phyloP scores from a whole-genome alignment of 2,797 vertebrate genomes.

The Cynopterus sphinx region DNA sequence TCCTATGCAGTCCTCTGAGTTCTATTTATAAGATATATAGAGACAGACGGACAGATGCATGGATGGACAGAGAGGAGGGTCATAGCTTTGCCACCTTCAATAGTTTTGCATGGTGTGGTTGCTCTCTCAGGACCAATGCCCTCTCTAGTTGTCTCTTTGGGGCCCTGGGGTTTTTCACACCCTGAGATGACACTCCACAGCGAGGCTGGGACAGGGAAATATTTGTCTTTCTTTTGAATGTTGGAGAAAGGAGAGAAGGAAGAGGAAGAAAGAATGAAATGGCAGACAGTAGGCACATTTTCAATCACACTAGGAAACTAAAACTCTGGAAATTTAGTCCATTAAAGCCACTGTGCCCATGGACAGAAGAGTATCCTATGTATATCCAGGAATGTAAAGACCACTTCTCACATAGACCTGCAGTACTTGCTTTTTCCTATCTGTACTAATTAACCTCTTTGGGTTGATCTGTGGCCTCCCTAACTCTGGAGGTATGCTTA shows the following conservation, averaged over 20 bases:
- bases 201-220: not conserved
- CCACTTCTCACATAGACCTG: accelerated
- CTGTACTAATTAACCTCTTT: not conserved
- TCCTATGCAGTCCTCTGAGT: not conserved
- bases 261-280: not conserved
- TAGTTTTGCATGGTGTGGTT: not conserved
- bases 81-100: not conserved
- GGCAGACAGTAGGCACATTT: not conserved
- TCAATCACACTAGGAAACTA: not conserved
- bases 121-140: not conserved
- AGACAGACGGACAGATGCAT: not conserved
- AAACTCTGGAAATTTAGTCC: not conserved
- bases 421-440: not conserved
- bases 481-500: not conserved
- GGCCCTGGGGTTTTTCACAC: not conserved
- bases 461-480: not conserved
- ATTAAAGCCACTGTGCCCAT: not conserved
- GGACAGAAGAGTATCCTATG: not conserved
- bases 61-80: not conserved
- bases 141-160: not conserved
- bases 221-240: not conserved
- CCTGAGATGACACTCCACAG: not conserved
- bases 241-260: not conserved
- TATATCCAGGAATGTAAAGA: accelerated
- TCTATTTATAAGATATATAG: not conserved